Conservation (phyloP, 2,113 vertebrate species). For the Psittacula cyanocephala region DNA sequence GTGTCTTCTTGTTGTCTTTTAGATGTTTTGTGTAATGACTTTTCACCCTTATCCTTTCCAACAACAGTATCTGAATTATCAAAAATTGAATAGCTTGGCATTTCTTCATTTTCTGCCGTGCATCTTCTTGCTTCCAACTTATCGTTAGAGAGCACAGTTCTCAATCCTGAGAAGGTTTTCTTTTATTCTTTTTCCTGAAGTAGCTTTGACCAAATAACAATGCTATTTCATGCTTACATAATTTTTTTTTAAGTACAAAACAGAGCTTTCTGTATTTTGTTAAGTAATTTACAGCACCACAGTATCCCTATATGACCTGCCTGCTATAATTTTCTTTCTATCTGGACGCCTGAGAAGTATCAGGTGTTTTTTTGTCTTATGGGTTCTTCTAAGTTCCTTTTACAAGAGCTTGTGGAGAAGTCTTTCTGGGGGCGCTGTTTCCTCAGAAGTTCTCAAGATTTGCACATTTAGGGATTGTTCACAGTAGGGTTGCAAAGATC, state of each 20-base stretch:
- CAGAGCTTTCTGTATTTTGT: background rate
- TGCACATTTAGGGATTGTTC: background rate
- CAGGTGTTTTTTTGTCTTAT: background rate
- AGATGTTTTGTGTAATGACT: background rate
- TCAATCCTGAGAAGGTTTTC: background rate
- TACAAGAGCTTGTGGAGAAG: background rate
- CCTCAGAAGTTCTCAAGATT: background rate
- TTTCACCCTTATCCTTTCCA: background rate
- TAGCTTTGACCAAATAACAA: background rate
- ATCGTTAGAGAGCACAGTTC: background rate
- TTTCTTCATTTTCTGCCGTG: background rate
- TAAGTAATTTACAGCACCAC: background rate
- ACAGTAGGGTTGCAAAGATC: background rate
- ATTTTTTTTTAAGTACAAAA: background rate
- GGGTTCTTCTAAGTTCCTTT: background rate
- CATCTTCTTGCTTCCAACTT: background rate
- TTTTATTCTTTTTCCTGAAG: background rate
- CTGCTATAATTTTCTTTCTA: background rate
- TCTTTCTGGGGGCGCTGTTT: background rate
- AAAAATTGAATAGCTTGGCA: background rate
- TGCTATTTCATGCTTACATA: background rate
- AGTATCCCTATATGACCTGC: background rate
- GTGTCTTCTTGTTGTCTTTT: background rate
- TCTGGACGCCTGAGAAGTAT: background rate
- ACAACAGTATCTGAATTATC: background rate